phyloP scores from a whole-genome alignment of 2,113 vertebrate species.

The Seriola rivoliana region DNA sequence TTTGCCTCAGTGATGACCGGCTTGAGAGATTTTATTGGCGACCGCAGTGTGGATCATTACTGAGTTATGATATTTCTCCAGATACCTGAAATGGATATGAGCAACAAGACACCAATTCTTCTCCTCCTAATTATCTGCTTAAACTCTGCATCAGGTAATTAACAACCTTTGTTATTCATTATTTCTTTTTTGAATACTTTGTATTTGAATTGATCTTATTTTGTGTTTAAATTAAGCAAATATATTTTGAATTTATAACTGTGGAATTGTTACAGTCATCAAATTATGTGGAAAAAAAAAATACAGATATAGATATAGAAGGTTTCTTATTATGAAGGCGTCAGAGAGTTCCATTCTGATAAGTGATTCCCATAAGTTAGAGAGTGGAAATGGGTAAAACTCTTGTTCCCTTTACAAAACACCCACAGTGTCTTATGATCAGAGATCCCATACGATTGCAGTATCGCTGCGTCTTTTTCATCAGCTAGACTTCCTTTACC shows the following conservation, averaged over 20 bases:
- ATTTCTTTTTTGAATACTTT: neutral
- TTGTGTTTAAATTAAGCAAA: neutral
- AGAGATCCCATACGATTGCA: conserved; percentile 1
- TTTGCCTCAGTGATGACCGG: neutral
- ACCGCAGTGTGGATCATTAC: conserved; percentile 5
- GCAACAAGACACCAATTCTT: conserved; percentile 9
- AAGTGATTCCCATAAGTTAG: neutral
- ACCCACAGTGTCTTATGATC: neutral
- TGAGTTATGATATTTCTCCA: neutral
- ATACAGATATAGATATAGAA: no score
- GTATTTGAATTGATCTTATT: neutral
- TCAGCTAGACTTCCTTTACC: conserved; percentile 17
- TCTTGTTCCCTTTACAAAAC: conserved; percentile 8
- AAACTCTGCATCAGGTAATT: conserved; percentile 68
- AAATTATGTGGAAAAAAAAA: neutral
- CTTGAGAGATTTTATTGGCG: neutral
- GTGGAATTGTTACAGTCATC: neutral
- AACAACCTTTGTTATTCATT: neutral
- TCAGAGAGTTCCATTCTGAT: neutral
- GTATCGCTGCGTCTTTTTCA: neutral
- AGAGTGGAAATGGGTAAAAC: neutral
- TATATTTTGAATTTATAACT: neutral
- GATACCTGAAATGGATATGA: conserved; percentile 43
- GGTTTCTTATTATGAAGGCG: neutral
- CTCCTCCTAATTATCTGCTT: conserved; percentile 44